Conservation (phyloP, 2,888 invertebrate species). For the Lottia gigantea region DNA sequence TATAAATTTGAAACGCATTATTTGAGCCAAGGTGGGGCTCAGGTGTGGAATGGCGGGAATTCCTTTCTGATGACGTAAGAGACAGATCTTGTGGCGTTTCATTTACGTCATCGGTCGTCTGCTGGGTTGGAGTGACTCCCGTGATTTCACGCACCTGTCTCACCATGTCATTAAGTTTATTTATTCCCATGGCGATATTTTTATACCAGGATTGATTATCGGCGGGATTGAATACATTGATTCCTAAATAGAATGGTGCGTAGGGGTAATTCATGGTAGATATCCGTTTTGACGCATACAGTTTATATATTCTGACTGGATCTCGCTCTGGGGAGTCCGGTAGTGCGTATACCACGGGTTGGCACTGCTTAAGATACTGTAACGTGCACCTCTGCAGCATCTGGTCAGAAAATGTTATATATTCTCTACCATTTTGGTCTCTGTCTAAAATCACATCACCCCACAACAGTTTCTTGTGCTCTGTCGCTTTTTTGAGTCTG, state of each 20-base stretch:
- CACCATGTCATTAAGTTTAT: constrained; percentile 58
- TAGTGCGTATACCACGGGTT: constrained; percentile 37
- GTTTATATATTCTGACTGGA: constrained; percentile 53
- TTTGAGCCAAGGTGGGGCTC: background rate
- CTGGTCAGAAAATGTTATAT: constrained; percentile 43
- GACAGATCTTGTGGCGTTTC: constrained; percentile 3
- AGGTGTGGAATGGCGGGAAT: constrained; percentile 16
- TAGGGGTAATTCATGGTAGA: constrained; percentile 47
- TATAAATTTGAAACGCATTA: too few species aligned
- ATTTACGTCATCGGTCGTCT: background rate
- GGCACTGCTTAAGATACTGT: constrained; percentile 29
- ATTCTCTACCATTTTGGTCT: constrained; percentile 44
- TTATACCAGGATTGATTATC: constrained; percentile 53
- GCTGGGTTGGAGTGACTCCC: constrained; percentile 34
- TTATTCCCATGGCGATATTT: constrained; percentile 56
- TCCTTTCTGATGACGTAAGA: background rate
- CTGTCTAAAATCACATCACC: constrained; percentile 53
- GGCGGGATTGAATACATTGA: constrained; percentile 44
- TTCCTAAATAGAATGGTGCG: constrained; percentile 56
- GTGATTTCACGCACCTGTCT: constrained; percentile 56
- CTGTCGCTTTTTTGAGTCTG: constrained; percentile 53
- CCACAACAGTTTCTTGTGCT: constrained; percentile 58
- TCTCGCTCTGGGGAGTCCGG: constrained; percentile 47
- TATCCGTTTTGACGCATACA: constrained; percentile 52
- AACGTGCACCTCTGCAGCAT: constrained; percentile 31